Evolutionary conservation across 1,140 invertebrate species (phyloP), one percentile per base, ranked within the genome.

Genomic region (Colletes latitarsis): DNA sequence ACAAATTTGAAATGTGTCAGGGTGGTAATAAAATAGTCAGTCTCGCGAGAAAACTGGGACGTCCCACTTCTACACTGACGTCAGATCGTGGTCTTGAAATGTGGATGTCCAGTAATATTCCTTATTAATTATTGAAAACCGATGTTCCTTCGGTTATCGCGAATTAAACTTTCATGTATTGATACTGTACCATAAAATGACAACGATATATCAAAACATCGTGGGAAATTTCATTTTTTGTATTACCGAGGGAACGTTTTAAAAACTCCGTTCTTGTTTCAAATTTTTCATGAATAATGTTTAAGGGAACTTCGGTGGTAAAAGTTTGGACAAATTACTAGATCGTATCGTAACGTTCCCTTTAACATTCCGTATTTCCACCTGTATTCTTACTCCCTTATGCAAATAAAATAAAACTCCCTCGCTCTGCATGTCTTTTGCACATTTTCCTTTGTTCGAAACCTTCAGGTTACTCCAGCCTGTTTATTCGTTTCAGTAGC

Each of bases 401-500:
- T 60, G 41, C 8, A 60, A 60, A 69, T 55, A 69, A 69, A 55
- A 55, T 55, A 60, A 60, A 60, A 39, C 14, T 15, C 8, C 19
- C n/a, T 3, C 4, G n/a, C n/a, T 30, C 30, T 9, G 4, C 43
- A 2, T 3, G 43, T 62, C 21, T 30, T 14, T 49, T 6, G 21
- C 57, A 30, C 15, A 6, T 30, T 43, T 60, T 39, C 57, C 43
- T 62, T 62, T 73, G 19, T 73, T 46, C 9, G 57, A 62, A 62
- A 21, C 9, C 17, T 73, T 62, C 5, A 19, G 4, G 57, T 39
- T 62, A 21, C 9, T 14, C 41, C 6, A 8, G 9, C 49, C 10
- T 73, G 41, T 73, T 73, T 62, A 73, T 73, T 73, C 70, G 57
- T 60, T 58, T 73, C 15, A 8, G 9, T 30, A 43, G 55, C 41